phyloP scores from a whole-genome alignment of 2,888 invertebrate species.

The Salticus scenicus region DNA sequence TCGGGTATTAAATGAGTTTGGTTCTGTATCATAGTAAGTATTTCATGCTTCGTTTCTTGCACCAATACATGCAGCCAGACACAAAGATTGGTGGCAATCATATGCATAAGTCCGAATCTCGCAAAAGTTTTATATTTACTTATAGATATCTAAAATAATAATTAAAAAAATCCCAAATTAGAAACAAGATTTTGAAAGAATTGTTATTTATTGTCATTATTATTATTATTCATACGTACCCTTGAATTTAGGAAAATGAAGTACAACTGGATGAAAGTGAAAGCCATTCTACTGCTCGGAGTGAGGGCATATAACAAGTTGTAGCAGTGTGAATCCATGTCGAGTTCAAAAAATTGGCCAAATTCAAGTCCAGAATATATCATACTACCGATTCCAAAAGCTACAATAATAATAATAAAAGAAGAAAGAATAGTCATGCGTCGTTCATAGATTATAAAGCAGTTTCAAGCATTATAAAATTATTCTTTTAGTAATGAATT shows the following conservation, averaged over 20 bases:
- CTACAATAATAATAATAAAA: conserved; percentile 80
- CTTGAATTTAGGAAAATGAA: conserved; percentile 98
- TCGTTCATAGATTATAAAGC: too few species aligned
- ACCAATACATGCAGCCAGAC: conserved; percentile 97
- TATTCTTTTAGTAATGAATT: too few species aligned
- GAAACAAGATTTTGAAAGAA: too few species aligned
- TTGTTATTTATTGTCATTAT: too few species aligned
- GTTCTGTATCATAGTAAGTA: conserved; percentile 83
- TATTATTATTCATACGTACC: too few species aligned
- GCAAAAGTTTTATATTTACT: conserved; percentile 80
- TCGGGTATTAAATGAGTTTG: conserved; percentile 64
- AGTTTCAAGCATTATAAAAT: too few species aligned
- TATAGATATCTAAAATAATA: conserved; percentile 88
- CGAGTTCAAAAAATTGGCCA: conserved; percentile 94
- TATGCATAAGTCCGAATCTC: conserved; percentile 97
- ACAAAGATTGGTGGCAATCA: conserved; percentile 97
- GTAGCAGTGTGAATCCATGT: conserved; percentile 92
- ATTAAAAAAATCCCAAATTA: too few species aligned
- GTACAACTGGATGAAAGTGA: conserved; percentile 98
- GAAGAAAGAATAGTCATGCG: too few species aligned
- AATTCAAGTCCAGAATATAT: conserved; percentile 96
- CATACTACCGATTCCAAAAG: conserved; percentile 97
- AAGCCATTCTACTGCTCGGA: conserved; percentile 93
- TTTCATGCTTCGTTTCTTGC: conserved; percentile 96
- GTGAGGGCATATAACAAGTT: conserved; percentile 91